Base-by-base conservation (phyloP, 2,888 invertebrate genomes). In the Amiota mariae region DNA sequence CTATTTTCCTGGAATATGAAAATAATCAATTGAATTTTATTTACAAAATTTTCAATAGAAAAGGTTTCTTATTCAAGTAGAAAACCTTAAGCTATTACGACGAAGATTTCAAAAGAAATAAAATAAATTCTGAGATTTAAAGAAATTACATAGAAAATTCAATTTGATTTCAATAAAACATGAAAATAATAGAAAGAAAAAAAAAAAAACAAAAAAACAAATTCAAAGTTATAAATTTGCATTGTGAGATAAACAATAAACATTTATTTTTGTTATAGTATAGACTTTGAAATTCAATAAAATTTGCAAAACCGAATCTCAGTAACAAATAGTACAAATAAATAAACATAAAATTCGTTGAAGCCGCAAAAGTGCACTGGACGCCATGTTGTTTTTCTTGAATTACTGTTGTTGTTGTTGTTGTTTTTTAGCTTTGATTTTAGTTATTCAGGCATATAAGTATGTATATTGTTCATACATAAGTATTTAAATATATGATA, bases 281-380 rank as follows among this genome's bases (percentile, higher is more conserved):
- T 10, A 54, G 54, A 54, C 12, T 3, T 13, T 3, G 54, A 48
- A 51, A 13, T 68, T 36, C 36, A 56, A 72, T 20, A 20, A 36
- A 54, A 64, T 36, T 47, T 49, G 54, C 70, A 15, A 15, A 70
- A 70, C 36, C 36, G 36, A 36, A 36, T 6, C 36, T 36, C 0
- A 36, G 36, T 36, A 70, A 56, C 46, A 56, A 68, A 51, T n/a
- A 24, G 64, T 64, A 13, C 24, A 20, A 49, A 59, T 72, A 79
- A 75, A 76, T 67, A 73, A 77, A 75, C 75, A 74, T 73, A 64
- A 72, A 20, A 61, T 49, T 71, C 63, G 54, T 59, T 57, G 82
- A 85, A 84, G 77, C 77, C 82, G 51, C 70, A 76, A 82, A 82
- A 84, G 79, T 82, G 85, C 71, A 20, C 66, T 63, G 72, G 72